Conservation (phyloP, 2,797 vertebrate genomes). For the Bufotes viridis region DNA sequence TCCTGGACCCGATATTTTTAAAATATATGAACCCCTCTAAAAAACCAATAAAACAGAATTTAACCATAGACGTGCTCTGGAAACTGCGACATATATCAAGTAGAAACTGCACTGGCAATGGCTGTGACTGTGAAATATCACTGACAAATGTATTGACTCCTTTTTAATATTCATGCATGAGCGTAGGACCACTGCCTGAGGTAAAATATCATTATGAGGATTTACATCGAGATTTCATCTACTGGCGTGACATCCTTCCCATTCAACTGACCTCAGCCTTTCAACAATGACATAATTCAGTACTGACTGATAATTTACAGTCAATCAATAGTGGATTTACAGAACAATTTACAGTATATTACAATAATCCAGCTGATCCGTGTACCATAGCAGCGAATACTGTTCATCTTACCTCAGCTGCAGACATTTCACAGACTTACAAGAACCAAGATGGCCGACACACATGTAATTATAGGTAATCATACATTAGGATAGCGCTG, state of each 20-base stretch:
- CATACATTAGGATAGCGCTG: conserved; percentile 11
- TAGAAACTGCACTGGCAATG: background rate
- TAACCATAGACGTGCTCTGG: background rate
- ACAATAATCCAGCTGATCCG: background rate
- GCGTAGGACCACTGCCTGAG: background rate
- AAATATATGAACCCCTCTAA: background rate
- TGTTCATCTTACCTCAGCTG: no score
- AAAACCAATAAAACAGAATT: background rate
- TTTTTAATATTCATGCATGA: background rate
- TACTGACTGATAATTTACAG: conserved; percentile 1
- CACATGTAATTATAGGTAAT: conserved; percentile 3
- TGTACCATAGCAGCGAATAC: background rate
- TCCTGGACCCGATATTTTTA: no score
- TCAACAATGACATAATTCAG: background rate
- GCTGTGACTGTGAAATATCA: background rate
- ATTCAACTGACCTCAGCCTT: background rate
- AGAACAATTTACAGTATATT: background rate
- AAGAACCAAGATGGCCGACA: conserved; percentile 7
- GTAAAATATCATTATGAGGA: conserved; percentile 2
- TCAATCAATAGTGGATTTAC: background rate
- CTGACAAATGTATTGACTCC: background rate
- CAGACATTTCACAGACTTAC: background rate
- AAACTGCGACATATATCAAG: background rate
- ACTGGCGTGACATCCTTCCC: background rate
- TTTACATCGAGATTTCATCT: background rate